A percentile compares a stretch with the other conserved stretches of the same genome.
These are phyloP conservation scores for Pica pica DNA, from an alignment of 2,113 vertebrate species.

Conservation along the genomic window DNA sequence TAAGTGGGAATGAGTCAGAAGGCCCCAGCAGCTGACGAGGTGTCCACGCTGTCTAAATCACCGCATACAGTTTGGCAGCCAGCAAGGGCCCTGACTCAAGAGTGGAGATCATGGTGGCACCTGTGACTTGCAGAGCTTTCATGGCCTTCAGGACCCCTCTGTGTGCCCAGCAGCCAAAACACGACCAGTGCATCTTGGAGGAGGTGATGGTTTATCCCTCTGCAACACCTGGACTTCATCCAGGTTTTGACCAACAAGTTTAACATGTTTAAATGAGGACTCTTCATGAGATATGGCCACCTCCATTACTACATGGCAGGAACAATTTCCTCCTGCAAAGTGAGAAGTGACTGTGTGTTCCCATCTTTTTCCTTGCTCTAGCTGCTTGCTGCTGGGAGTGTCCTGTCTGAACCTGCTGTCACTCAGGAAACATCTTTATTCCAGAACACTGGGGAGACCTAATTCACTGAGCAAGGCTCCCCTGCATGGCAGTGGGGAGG, in stretches of 20 bases:
- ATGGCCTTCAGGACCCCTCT: accelerated
- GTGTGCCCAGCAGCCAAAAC: neutral
- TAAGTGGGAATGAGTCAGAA: constrained; percentile 46
- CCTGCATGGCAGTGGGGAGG: neutral
- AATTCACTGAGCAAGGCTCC: neutral
- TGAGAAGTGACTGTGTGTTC: neutral
- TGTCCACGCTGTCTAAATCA: constrained; percentile 6
- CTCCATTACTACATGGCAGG: neutral
- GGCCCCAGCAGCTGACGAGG: constrained; percentile 24
- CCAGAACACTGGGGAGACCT: neutral
- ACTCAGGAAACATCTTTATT: neutral
- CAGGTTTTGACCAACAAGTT: neutral
- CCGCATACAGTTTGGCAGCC: neutral
- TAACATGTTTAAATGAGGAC: accelerated
- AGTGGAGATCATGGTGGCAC: neutral
- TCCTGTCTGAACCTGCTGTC: neutral
- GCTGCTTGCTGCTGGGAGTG: neutral
- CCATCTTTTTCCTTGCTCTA: neutral
- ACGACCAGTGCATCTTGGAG: accelerated
- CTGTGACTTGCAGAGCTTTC: neutral
- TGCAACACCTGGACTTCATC: neutral
- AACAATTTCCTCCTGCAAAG: neutral
- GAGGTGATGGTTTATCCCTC: neutral
- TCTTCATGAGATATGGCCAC: neutral
- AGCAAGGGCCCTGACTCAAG: neutral